phyloP scores from a whole-genome alignment of 1,140 invertebrate genomes.

The Drosophila sp. region DNA sequence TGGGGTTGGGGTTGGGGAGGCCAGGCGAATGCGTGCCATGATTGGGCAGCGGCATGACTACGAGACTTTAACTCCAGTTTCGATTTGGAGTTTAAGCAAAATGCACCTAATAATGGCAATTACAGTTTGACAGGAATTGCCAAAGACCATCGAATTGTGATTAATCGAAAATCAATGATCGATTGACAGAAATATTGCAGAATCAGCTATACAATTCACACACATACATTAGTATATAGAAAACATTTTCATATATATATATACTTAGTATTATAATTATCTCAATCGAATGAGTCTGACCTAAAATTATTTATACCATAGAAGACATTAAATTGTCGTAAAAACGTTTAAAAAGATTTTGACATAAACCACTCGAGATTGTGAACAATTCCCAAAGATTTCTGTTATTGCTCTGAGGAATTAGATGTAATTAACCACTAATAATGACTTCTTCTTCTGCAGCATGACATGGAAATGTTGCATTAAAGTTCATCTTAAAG shows the following conservation, averaged over 20 bases:
- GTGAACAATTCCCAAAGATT: no score
- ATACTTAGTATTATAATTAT: not conserved
- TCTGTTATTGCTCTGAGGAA: no score
- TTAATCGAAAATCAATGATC: constrained; percentile 6
- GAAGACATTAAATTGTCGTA: no score
- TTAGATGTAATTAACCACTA: no score
- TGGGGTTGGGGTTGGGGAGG: not conserved
- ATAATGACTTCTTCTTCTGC: no score
- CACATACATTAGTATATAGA: not conserved
- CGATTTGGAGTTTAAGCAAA: not conserved
- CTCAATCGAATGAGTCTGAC: not conserved
- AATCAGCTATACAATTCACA: not conserved
- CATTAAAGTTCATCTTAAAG: no score
- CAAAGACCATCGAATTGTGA: constrained; percentile 5
- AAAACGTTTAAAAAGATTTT: no score
- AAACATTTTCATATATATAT: not conserved
- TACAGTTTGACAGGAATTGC: constrained; percentile 8
- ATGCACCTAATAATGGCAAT: constrained; percentile 9
- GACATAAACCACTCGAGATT: no score
- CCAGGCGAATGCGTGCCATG: constrained; percentile 57
- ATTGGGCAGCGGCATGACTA: constrained; percentile 34
- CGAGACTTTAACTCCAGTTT: not conserved
- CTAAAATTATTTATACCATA: no score
- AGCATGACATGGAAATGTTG: no score
- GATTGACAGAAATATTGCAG: constrained; percentile 9